phyloP scores from a whole-genome alignment of 1,140 invertebrate species.

The Gonioctena quinquepunctata region DNA sequence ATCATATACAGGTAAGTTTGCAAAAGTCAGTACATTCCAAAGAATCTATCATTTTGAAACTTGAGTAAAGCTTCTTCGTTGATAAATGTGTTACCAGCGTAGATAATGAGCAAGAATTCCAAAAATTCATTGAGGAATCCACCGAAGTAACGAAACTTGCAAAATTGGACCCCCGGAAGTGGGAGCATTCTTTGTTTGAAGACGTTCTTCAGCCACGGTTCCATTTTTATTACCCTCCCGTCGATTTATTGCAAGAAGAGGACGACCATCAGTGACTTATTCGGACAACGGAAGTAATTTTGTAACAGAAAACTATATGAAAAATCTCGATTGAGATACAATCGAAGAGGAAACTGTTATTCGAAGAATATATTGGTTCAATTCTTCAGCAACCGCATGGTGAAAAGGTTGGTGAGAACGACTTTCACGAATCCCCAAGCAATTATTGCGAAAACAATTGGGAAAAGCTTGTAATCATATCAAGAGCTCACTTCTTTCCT shows the following conservation, averaged over 20 bases:
- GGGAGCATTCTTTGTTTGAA: no score
- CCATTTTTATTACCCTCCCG: conserved; percentile 46
- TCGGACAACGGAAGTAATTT: conserved; percentile 51
- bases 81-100: no score
- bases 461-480: conserved; percentile 37
- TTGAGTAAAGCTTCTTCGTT: no score
- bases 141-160: no score
- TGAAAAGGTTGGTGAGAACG: conserved; percentile 55
- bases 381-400: conserved; percentile 51
- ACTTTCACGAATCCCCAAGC: conserved; percentile 51
- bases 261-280: conserved; percentile 31
- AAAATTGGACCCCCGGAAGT: no score
- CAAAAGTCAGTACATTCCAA: no score
- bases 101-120: no score
- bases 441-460: conserved; percentile 38
- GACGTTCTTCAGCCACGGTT: conserved; percentile 5
- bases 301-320: conserved; percentile 39
- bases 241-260: conserved; percentile 49
- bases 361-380: conserved; percentile 27
- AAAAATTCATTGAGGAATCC: no score
- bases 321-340: conserved; percentile 34
- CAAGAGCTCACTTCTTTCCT: conserved; percentile 31
- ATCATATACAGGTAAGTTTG: no score
- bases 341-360: background rate
- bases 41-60: no score